These are phyloP conservation scores for Leptopilina syphax DNA, from an alignment of 2,888 invertebrate species.

Conservation along the genomic window DNA sequence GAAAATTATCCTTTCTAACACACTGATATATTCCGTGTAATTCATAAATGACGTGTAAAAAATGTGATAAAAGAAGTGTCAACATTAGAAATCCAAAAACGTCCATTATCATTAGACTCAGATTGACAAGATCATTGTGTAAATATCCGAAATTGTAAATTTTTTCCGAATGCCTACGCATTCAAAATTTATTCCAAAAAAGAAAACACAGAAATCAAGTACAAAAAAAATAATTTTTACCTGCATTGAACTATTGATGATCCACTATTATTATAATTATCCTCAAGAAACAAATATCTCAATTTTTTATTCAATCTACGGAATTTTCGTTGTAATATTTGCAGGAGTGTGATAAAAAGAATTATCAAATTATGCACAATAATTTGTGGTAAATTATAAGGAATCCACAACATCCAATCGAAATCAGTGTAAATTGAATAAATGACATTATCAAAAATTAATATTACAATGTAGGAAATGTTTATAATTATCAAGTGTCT, in stretches of 20 bases:
- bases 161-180: neutral
- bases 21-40: neutral
- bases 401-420: neutral
- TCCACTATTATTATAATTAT: neutral
- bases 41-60: neutral
- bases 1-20: neutral
- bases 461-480: neutral
- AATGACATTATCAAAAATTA: neutral
- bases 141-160: neutral
- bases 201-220: neutral
- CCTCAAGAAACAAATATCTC: neutral
- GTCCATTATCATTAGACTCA: neutral
- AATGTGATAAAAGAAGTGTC: neutral
- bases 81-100: conserved; percentile 5
- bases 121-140: conserved; percentile 2
- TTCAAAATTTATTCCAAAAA: too few species aligned
- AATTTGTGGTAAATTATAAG: conserved; percentile 10
- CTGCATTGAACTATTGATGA: neutral
- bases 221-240: neutral
- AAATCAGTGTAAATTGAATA: neutral
- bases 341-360: conserved; percentile 1
- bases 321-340: conserved; percentile 2
- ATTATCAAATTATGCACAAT: neutral
- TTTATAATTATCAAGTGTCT: neutral
- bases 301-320: neutral